phyloP scores from a whole-genome alignment of 2,888 invertebrate species.

The Panorpa germanica region DNA sequence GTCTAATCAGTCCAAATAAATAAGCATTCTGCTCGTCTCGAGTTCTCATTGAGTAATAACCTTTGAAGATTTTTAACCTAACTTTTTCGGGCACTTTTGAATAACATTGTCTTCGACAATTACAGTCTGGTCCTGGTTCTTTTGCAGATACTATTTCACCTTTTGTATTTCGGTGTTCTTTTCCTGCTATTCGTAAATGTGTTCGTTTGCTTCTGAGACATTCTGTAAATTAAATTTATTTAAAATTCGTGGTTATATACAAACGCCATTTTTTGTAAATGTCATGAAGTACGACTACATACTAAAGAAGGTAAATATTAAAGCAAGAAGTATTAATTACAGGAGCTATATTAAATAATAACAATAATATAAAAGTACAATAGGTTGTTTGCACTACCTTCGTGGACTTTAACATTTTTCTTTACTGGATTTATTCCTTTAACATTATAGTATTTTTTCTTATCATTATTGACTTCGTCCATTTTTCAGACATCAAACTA shows the following conservation, averaged over 20 bases:
- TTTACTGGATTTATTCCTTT: no score
- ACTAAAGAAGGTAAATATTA: background rate
- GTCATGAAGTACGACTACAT: background rate
- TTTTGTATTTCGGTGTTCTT: slow-evolving; percentile 34
- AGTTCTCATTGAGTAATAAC: slow-evolving; percentile 33
- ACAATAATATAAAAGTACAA: no score
- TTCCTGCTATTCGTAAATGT: slow-evolving; percentile 30
- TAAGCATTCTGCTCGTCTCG: slow-evolving; percentile 39
- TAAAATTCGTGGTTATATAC: no score
- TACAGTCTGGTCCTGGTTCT: slow-evolving; percentile 32
- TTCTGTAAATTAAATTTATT: no score
- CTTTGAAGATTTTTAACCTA: slow-evolving; percentile 31
- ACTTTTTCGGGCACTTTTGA: slow-evolving; percentile 30
- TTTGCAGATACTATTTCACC: slow-evolving; percentile 34
- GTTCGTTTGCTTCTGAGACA: slow-evolving; percentile 39
- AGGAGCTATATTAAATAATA: no score
- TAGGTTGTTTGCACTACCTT: no score
- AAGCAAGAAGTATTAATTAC: no score
- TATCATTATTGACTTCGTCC: no score
- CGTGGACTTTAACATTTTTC: no score
- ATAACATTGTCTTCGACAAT: slow-evolving; percentile 31
- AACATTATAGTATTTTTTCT: no score
- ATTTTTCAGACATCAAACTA: no score
- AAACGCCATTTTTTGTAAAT: slow-evolving; percentile 14
- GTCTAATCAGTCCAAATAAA: slow-evolving; percentile 34